Evolutionary conservation across 1,140 invertebrate genomes (phyloP), one percentile per base, ranked within the genome.

Genomic region (Drosophila ironensis): DNA sequence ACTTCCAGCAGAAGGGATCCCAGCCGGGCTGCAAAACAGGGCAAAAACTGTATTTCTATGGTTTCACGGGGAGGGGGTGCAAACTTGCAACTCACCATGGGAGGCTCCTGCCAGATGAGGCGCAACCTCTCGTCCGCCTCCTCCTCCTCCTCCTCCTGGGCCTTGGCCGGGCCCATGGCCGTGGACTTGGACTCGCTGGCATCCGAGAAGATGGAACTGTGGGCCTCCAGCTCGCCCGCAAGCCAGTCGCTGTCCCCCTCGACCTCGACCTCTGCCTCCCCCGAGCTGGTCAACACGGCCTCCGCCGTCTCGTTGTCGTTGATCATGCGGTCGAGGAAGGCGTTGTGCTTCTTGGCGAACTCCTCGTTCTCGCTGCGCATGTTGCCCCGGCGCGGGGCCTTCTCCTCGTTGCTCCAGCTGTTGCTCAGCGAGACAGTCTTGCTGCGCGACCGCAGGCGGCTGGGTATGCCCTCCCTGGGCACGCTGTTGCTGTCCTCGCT

Each of bases 1-100:
- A 98, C 37, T 95, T 91, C 97, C 97, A 98, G 89, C 97, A 98
- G 84, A 94, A 98, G 35, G 92, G 92, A 90, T 98, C 97, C 68
- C 91, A 92, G 3, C 91, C 89, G 20, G 44, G 37, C 89, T 90
- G 16, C 2, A 2, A 16, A 1, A 48, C 20, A 11, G 14, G 8
- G 41, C 12, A 24, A 24, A n/a, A 7, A 9, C 9, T 2, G n/a
- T 1, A 1, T 35, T 33, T 7, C 22, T 1, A 20, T 3, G 8
- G 7, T 7, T 12, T 14, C 0, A 4, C 12, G 6, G 2, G 11
- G 3, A 28, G 4, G 11, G 30, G 1, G 3, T 3, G 2, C 3
- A 33, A 16, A 17, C 5, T 30, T 30, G 2, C 1, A 16, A 19
- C 57, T 72, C 52, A 88, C 88, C 77, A 69, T 72, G 11, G 86